Conservation (phyloP, 2,113 vertebrate species). For the Upupa epops region DNA sequence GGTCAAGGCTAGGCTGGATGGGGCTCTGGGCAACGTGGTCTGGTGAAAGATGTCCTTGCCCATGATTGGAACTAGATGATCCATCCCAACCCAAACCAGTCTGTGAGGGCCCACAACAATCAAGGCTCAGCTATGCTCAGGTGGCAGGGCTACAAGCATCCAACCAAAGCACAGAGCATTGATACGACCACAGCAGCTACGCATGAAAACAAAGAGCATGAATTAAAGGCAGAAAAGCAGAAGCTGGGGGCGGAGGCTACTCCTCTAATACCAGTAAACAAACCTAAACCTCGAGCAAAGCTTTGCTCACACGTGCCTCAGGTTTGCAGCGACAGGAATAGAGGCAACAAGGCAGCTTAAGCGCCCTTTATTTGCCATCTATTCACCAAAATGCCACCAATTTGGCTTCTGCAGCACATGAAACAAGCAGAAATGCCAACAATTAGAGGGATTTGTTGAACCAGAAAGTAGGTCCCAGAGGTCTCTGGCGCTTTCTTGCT, state of each 20-base stretch:
- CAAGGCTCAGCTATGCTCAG: background rate
- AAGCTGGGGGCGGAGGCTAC: background rate
- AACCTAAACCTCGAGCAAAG: background rate
- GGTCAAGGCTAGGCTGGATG: no score
- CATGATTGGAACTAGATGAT: no score
- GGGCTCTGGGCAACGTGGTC: no score
- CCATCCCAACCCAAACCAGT: no score
- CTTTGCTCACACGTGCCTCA: background rate
- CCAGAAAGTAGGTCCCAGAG: background rate
- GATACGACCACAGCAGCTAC: background rate
- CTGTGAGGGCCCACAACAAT: no score
- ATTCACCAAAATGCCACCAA: background rate
- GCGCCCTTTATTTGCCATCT: background rate
- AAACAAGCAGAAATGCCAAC: constrained; percentile 13
- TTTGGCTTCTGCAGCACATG: background rate
- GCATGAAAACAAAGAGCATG: background rate
- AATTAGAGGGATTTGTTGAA: background rate
- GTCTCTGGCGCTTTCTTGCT: background rate
- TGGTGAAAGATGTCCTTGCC: no score
- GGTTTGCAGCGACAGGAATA: background rate
- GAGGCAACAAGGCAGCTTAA: constrained; percentile 7
- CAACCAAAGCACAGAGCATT: background rate
- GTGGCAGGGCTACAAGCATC: background rate
- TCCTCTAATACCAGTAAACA: background rate
- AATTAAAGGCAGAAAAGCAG: background rate